These are phyloP conservation scores for Spilosoma lubricipeda DNA, from an alignment of 2,888 invertebrate species.

Conservation along the genomic window DNA sequence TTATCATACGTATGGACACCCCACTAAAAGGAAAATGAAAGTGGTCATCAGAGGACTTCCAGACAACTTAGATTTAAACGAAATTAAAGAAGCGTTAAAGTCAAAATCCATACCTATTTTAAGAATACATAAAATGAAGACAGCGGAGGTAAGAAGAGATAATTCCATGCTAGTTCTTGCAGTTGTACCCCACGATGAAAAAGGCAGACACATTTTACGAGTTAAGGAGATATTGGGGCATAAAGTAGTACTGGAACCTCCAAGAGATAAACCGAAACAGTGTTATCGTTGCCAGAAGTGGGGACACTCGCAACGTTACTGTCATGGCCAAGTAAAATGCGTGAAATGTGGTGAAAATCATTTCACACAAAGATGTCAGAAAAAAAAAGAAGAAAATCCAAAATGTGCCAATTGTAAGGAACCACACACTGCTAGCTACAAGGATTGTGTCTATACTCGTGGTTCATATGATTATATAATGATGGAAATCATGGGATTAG, in stretches of 20 bases:
- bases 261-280: conserved; percentile 61
- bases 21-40: conserved; percentile 66
- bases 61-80: conserved; percentile 52
- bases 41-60: conserved; percentile 70
- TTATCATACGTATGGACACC: conserved; percentile 70
- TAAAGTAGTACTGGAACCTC: conserved; percentile 66
- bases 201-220: conserved; percentile 59
- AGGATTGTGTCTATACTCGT: conserved; percentile 59
- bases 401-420: conserved; percentile 72
- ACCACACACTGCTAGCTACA: conserved; percentile 68
- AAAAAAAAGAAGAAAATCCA: conserved; percentile 54
- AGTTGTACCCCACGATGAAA: conserved; percentile 60
- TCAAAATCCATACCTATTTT: conserved; percentile 62
- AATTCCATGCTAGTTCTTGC: conserved; percentile 60
- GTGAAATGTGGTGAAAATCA: conserved; percentile 76
- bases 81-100: conserved; percentile 60
- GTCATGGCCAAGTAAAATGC: conserved; percentile 67
- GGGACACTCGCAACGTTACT: conserved; percentile 75
- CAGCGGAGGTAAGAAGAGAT: conserved; percentile 47
- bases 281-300: conserved; percentile 77
- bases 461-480: conserved; percentile 45
- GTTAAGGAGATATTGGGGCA: conserved; percentile 58
- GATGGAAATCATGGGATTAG: conserved; percentile 30
- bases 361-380: conserved; percentile 63
- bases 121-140: conserved; percentile 68